A percentile compares a stretch with the other conserved stretches of the same genome.
Conservation (phyloP, 2,113 vertebrate genomes). For the Excalfactoria chinensis region DNA sequence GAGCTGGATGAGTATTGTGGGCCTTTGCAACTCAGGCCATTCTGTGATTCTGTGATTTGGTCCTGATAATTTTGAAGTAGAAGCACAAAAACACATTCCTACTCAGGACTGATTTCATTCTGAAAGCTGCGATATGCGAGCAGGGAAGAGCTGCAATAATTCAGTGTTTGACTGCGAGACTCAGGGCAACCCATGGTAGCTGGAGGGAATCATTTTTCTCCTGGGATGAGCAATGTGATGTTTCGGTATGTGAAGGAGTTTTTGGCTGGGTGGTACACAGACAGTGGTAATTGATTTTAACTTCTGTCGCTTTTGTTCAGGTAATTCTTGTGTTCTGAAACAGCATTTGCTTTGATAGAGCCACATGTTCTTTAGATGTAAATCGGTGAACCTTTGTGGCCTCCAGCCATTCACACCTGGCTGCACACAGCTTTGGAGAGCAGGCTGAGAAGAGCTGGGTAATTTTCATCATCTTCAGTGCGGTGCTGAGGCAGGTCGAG, state of each 20-base stretch:
- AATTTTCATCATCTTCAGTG: accelerated
- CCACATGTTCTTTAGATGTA: background rate
- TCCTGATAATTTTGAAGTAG: background rate
- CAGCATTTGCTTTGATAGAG: background rate
- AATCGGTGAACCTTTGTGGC: background rate
- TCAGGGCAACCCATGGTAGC: background rate
- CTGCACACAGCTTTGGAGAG: background rate
- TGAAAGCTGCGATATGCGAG: background rate
- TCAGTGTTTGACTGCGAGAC: background rate
- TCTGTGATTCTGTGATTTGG: background rate
- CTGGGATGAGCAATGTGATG: background rate
- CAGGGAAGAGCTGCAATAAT: background rate
- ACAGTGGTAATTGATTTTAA: background rate
- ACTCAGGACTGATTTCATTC: background rate
- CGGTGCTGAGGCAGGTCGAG: accelerated
- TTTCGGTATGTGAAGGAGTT: background rate
- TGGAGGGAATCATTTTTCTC: background rate
- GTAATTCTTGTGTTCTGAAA: background rate
- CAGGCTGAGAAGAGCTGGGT: background rate
- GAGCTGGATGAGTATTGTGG: no score
- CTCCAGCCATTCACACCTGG: background rate
- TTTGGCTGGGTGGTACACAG: background rate
- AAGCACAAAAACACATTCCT: background rate
- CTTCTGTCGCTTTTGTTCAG: background rate
- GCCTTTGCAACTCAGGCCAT: no score